phyloP scores from a whole-genome alignment of 2,113 vertebrate genomes.

The Muntiacus reevesi region DNA sequence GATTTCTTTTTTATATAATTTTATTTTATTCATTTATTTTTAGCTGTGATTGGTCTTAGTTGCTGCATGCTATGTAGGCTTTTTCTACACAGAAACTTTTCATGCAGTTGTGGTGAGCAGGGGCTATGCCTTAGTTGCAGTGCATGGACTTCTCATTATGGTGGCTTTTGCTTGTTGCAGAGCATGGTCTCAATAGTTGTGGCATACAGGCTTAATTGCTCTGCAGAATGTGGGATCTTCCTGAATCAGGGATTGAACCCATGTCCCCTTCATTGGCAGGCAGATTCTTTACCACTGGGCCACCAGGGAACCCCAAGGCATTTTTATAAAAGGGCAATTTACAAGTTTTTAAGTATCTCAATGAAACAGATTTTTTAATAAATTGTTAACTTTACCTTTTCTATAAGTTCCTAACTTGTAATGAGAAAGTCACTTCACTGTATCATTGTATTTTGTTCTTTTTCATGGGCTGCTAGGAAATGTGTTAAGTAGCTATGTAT shows the following conservation, averaged over 20 bases:
- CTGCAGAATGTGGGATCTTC: background rate
- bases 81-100: background rate
- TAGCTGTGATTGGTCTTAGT: background rate
- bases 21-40: background rate
- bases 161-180: background rate
- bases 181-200: background rate
- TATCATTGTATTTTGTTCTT: background rate
- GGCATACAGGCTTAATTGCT: background rate
- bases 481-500: background rate
- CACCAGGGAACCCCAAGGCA: background rate
- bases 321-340: background rate
- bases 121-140: background rate
- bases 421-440: background rate
- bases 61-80: background rate
- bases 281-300: background rate
- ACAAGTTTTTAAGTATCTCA: background rate
- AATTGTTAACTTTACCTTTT: background rate
- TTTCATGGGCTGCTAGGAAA: background rate
- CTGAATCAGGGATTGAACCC: background rate
- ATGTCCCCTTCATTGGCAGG: background rate
- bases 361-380: background rate
- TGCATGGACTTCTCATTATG: background rate
- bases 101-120: background rate
- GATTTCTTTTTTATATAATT: background rate
- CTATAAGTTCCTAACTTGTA: background rate